Evolutionary conservation across 2,797 vertebrate genomes (phyloP).

Genomic region (Tauraco hartlaubi): DNA sequence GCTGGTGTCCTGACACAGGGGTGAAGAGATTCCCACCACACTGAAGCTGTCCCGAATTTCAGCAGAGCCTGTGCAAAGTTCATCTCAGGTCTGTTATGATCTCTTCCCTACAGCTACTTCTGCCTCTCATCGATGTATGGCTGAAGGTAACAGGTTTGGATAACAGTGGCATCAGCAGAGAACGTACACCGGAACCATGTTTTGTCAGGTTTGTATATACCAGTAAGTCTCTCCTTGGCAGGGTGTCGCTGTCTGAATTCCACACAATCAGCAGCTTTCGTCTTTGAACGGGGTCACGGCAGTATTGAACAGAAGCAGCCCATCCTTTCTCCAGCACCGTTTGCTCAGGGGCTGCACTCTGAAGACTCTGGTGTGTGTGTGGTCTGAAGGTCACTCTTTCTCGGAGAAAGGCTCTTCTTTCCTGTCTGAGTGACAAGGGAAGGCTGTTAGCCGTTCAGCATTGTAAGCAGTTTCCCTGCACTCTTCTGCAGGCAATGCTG

Average conservation of each 20-base stretch:
- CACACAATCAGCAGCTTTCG: neutral
- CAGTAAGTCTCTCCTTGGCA: neutral
- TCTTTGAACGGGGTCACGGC: neutral
- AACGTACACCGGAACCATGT: neutral
- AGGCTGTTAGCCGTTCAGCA: conserved; percentile 35
- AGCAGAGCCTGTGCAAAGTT: neutral
- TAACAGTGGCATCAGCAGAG: neutral
- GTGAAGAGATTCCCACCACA: neutral
- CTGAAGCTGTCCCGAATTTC: neutral
- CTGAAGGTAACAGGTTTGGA: neutral
- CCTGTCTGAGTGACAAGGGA: conserved; percentile 10
- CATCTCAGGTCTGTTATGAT: neutral
- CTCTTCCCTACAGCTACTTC: neutral
- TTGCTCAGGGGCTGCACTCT: conserved; percentile 7
- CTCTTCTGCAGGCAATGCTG: conserved; percentile 51
- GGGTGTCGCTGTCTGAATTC: neutral
- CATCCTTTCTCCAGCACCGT: neutral
- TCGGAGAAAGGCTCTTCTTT: conserved; percentile 23
- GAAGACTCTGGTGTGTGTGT: neutral
- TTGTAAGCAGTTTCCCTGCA: conserved; percentile 62
- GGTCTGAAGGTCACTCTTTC: conserved; percentile 68
- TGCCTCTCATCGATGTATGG: neutral
- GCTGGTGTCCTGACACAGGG: conserved; percentile 3
- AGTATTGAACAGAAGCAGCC: neutral
- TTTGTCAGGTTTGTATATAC: neutral